Conservation (phyloP, 2,888 invertebrate species). For the Polia nebulosa region DNA sequence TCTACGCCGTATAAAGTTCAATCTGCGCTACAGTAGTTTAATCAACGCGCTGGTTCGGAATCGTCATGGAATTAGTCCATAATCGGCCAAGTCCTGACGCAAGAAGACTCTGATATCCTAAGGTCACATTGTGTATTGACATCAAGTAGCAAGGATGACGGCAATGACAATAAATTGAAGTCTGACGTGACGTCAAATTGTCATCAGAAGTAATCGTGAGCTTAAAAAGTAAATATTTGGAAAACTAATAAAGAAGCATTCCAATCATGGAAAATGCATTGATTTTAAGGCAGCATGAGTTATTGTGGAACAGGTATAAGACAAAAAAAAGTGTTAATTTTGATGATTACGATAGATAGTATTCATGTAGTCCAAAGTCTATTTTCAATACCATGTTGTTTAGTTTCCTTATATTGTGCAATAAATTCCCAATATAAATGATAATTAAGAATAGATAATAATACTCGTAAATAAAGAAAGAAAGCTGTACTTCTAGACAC, state of each 20-base stretch:
- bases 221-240: conserved; percentile 32
- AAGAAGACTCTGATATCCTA: conserved; percentile 18
- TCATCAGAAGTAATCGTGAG: neutral
- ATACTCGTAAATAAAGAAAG: too few relatives aligned
- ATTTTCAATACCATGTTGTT: too few relatives aligned
- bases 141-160: conserved; percentile 16
- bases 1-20: neutral
- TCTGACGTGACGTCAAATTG: conserved; percentile 39
- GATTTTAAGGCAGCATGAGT: neutral
- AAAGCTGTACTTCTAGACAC: too few relatives aligned
- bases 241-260: neutral
- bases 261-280: conserved; percentile 11
- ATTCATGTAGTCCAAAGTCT: neutral
- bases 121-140: conserved; percentile 58
- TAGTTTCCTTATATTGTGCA: too few relatives aligned
- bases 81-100: conserved; percentile 45
- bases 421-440: too few relatives aligned
- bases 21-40: conserved; percentile 2
- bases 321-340: neutral
- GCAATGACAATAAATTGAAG: conserved; percentile 30
- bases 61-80: conserved; percentile 37
- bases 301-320: neutral
- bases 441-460: too few relatives aligned
- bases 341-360: neutral
- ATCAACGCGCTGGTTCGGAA: conserved; percentile 21